phyloP scores from a whole-genome alignment of 1,140 invertebrate genomes.

The Cydia strobilella region DNA sequence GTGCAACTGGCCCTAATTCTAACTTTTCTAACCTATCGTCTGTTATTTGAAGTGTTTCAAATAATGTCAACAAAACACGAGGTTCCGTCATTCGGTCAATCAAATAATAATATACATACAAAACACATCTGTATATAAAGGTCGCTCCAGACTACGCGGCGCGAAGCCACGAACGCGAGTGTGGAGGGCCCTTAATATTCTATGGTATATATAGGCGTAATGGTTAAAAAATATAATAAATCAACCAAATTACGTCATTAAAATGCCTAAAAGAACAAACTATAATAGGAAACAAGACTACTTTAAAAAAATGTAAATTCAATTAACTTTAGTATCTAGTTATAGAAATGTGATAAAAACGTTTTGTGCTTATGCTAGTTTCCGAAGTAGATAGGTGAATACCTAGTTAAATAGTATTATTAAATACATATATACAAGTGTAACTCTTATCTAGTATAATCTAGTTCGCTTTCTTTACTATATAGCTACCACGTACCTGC shows the following conservation, averaged over 20 bases:
- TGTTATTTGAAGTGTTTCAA: not conserved
- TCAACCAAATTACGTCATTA: too few species aligned
- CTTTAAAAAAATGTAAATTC: not conserved
- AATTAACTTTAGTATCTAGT: not conserved
- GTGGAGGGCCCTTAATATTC: too few species aligned
- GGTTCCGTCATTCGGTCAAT: not conserved
- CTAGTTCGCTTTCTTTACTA: slow-evolving; percentile 6
- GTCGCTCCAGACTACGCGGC: too few species aligned
- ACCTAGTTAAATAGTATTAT: not conserved
- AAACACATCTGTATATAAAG: not conserved
- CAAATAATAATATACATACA: not conserved
- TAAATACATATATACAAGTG: not conserved
- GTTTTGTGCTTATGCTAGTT: slow-evolving; percentile 20
- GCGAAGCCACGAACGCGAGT: too few species aligned
- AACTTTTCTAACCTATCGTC: not conserved
- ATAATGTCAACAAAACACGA: not conserved
- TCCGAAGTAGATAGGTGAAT: slow-evolving; percentile 11
- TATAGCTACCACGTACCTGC: slow-evolving; percentile 20
- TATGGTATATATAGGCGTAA: not conserved
- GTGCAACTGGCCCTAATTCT: too few species aligned
- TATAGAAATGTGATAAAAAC: slow-evolving; percentile 28
- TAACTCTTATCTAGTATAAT: not conserved
- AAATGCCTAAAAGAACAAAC: too few species aligned
- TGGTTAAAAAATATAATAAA: not conserved
- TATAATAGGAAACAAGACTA: not conserved